Percentiles rank a stretch among this genome's conserved stretches.
phyloP scores from a whole-genome alignment of 2,113 vertebrate genomes.

The Glaucomys volans region DNA sequence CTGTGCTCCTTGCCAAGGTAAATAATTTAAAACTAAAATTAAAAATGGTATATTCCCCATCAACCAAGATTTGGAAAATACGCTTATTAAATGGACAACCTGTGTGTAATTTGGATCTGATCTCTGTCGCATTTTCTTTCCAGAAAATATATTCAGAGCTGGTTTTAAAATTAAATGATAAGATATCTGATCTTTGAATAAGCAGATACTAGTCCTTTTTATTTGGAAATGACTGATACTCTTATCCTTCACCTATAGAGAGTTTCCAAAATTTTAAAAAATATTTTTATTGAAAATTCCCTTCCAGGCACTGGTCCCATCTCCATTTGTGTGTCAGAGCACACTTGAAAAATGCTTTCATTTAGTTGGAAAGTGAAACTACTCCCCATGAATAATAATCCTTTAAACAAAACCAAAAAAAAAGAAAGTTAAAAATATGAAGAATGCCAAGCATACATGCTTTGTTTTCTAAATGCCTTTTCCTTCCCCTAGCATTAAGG shows the following conservation, averaged over 20 bases:
- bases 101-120: not conserved
- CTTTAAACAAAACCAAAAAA: not conserved
- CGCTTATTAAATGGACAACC: not conserved
- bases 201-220: not conserved
- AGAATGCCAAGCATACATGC: not conserved
- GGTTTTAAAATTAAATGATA: slow-evolving; percentile 52
- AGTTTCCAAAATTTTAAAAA: not conserved
- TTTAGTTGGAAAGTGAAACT: not conserved
- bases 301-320: not conserved
- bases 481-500: not conserved
- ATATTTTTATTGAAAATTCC: slow-evolving; percentile 37
- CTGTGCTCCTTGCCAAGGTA: not conserved
- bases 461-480: not conserved
- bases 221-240: slow-evolving; percentile 22
- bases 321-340: not conserved
- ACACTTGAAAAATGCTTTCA: not conserved
- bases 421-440: not conserved
- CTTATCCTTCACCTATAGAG: not conserved
- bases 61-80: slow-evolving; percentile 2
- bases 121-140: slow-evolving; percentile 10
- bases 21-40: not conserved
- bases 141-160: slow-evolving; percentile 18
- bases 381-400: not conserved
- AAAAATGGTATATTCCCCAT: not conserved
- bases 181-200: slow-evolving; percentile 20